Evolutionary conservation across 2,797 vertebrate species (phyloP).

Genomic region (Tiaroga cobitis): DNA sequence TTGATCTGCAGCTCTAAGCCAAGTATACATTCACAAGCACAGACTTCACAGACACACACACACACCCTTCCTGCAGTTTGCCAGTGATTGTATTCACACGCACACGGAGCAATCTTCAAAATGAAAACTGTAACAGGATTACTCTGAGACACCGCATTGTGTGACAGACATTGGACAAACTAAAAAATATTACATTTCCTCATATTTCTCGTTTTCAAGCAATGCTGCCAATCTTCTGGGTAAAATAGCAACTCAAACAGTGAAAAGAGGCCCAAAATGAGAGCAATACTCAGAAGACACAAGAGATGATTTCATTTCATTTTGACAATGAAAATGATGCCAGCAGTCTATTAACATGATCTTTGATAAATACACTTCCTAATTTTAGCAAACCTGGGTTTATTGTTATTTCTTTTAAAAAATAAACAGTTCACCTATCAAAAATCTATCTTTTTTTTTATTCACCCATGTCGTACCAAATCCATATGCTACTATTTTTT

Average conservation of each 20-base stretch:
- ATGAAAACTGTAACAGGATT: constrained; percentile 51
- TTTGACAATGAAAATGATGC: neutral
- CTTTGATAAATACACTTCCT: neutral
- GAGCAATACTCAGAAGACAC: neutral
- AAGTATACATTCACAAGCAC: constrained; percentile 49
- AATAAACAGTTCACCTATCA: neutral
- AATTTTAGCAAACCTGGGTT: neutral
- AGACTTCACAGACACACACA: constrained; percentile 18
- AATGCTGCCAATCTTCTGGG: constrained; percentile 17
- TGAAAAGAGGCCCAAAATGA: constrained; percentile 2
- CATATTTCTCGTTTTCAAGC: constrained; percentile 22
- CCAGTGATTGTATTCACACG: constrained; percentile 38
- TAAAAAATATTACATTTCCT: constrained; percentile 37
- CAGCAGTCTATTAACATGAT: neutral
- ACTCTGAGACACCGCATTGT: constrained; percentile 21
- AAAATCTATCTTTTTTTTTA: neutral
- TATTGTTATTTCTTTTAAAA: neutral
- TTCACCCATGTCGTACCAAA: neutral
- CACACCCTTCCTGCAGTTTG: constrained; percentile 36
- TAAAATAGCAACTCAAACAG: neutral
- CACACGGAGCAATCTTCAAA: constrained; percentile 40
- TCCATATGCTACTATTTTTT: neutral
- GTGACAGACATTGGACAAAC: constrained; percentile 25
- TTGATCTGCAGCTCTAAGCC: constrained; percentile 57
- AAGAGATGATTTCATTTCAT: constrained; percentile 12